Percentiles rank a stretch among this genome's conserved stretches.
Evolutionary conservation across 30 jellyfish, hydroid and myxozoan species (phyloP).

Genomic region (Turritopsis rubra): DNA sequence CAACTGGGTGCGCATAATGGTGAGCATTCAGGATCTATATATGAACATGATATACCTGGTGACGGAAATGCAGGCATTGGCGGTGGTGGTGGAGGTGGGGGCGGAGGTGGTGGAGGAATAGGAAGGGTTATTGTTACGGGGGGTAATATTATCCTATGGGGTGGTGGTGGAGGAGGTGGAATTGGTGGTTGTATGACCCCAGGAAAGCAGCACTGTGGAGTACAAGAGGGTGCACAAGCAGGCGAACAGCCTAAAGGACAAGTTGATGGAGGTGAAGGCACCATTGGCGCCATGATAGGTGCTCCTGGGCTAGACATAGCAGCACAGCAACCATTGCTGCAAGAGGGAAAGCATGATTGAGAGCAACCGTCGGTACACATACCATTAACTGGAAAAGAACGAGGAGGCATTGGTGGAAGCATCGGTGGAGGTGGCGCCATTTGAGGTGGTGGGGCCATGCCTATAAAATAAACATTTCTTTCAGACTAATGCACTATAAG

Average conservation of each 20-base stretch:
- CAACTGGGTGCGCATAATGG: constrained; percentile 51
- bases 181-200: constrained; percentile 20
- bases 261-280: constrained; percentile 43
- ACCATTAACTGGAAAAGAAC: constrained; percentile 32
- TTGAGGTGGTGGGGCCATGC: neutral
- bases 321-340: constrained; percentile 67
- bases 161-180: constrained; percentile 48
- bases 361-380: constrained; percentile 58
- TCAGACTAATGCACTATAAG: too few species aligned
- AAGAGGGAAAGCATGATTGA: constrained; percentile 67
- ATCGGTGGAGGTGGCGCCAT: constrained; percentile 36
- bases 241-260: constrained; percentile 71
- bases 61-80: constrained; percentile 32
- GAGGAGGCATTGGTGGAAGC: constrained; percentile 46
- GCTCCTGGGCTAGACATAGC: constrained; percentile 52
- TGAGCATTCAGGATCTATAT: constrained; percentile 17
- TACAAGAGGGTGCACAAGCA: constrained; percentile 81
- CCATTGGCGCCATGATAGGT: constrained; percentile 46
- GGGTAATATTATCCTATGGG: constrained; percentile 3
- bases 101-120: constrained; percentile 42
- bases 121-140: constrained; percentile 31
- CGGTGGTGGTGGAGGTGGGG: constrained; percentile 44
- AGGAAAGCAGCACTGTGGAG: constrained; percentile 95
- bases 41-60: neutral
- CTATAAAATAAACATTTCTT: neutral